Conservation (phyloP, 2,888 invertebrate genomes). For the Cephus pulcher region DNA sequence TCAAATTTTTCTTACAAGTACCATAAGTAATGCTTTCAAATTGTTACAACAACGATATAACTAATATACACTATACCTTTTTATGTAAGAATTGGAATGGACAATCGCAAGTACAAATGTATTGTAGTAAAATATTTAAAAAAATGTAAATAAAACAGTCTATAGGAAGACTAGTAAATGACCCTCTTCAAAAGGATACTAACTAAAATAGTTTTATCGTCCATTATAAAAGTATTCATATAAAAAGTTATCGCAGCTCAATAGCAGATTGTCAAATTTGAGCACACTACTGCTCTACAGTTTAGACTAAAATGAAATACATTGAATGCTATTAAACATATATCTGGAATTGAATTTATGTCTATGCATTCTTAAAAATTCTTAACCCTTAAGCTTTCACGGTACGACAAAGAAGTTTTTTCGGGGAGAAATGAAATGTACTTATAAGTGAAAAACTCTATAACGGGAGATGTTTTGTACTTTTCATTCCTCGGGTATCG, state of each 20-base stretch:
- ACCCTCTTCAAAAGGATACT: neutral
- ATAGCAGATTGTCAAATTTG: neutral
- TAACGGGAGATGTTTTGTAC: constrained; percentile 54
- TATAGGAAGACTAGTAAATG: neutral
- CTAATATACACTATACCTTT: neutral
- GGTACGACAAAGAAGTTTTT: constrained; percentile 18
- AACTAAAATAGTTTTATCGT: neutral
- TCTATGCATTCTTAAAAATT: constrained; percentile 13
- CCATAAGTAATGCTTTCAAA: neutral
- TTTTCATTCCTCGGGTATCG: constrained; percentile 43
- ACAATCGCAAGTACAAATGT: constrained; percentile 3
- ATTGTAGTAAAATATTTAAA: neutral
- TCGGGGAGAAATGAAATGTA: constrained; percentile 29
- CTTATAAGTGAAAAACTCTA: constrained; percentile 17
- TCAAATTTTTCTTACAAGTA: neutral
- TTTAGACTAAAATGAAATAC: constrained; percentile 18
- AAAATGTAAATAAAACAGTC: neutral
- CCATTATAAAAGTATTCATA: neutral
- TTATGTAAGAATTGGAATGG: neutral
- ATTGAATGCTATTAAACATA: constrained; percentile 18
- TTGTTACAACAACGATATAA: neutral
- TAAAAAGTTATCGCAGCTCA: too few species aligned
- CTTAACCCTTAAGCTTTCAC: constrained; percentile 18
- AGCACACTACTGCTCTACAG: constrained; percentile 19
- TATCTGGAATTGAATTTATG: neutral